Percentiles rank a stretch among this genome's conserved stretches.
Evolutionary conservation across 1,140 invertebrate genomes (phyloP).

Genomic region (Conus ventricosus): DNA sequence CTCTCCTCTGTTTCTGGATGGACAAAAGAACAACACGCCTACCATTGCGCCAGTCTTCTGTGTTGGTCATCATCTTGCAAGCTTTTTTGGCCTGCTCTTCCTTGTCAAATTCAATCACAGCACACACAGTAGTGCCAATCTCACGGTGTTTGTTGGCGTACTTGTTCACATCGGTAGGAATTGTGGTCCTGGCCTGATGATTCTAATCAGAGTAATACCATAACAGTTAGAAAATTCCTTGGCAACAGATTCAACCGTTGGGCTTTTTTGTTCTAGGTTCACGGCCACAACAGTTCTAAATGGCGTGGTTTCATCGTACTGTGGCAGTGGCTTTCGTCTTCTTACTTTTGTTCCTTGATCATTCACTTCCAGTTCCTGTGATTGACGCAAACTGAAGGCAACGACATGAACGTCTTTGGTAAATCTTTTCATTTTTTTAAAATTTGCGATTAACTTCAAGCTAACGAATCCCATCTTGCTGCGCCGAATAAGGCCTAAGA

Average conservation of each 20-base stretch:
- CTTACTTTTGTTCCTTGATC: slow-evolving; percentile 92
- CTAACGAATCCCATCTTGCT: slow-evolving; percentile 96
- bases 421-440: slow-evolving; percentile 83
- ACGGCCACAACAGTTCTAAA: slow-evolving; percentile 91
- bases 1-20: slow-evolving; percentile 57
- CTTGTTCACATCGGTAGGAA: slow-evolving; percentile 90
- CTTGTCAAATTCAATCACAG: slow-evolving; percentile 90
- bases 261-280: slow-evolving; percentile 87
- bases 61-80: slow-evolving; percentile 76
- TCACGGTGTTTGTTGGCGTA: slow-evolving; percentile 92
- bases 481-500: slow-evolving; percentile 92
- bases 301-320: slow-evolving; percentile 89
- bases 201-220: slow-evolving; percentile 89
- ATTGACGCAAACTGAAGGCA: slow-evolving; percentile 84
- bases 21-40: slow-evolving; percentile 74
- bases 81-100: slow-evolving; percentile 88
- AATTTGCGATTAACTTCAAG: slow-evolving; percentile 91
- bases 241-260: slow-evolving; percentile 90
- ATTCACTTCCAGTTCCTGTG: slow-evolving; percentile 91
- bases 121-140: slow-evolving; percentile 86
- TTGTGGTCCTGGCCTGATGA: slow-evolving; percentile 89
- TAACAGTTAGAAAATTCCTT: slow-evolving; percentile 90
- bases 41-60: slow-evolving; percentile 75
- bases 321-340: slow-evolving; percentile 87
- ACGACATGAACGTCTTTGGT: slow-evolving; percentile 95